A percentile compares a stretch with the other conserved stretches of the same genome.
phyloP scores from a whole-genome alignment of 2,113 vertebrate species.

The Leucoraja erinaceus region DNA sequence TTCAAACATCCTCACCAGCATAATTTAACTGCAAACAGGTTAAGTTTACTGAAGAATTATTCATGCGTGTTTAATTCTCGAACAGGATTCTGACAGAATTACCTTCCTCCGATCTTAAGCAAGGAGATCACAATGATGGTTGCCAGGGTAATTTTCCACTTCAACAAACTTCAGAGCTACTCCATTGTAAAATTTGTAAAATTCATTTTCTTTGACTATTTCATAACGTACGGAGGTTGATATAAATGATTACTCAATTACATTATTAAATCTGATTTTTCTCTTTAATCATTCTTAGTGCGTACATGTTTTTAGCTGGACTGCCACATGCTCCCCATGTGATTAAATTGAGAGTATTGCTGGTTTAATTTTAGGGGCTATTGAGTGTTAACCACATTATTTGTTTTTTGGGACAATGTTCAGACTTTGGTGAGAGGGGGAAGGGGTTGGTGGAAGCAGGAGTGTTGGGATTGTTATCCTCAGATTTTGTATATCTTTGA shows the following conservation, averaged over 20 bases:
- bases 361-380: no score
- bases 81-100: neutral
- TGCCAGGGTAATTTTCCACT: conserved; percentile 21
- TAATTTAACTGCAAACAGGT: neutral
- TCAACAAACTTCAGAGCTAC: neutral
- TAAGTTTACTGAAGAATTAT: neutral
- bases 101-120: neutral
- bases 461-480: no score
- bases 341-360: no score
- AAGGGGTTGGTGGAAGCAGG: no score
- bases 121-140: neutral
- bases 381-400: no score
- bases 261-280: neutral
- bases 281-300: no score
- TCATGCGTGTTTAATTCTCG: neutral
- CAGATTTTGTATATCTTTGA: no score
- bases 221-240: neutral
- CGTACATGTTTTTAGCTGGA: no score
- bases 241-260: neutral
- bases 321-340: no score
- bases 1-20: neutral
- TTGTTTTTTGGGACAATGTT: no score
- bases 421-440: no score
- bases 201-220: neutral
- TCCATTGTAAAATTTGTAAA: neutral